phyloP scores from a whole-genome alignment of 1,140 invertebrate species.

The Radopholus similis region DNA sequence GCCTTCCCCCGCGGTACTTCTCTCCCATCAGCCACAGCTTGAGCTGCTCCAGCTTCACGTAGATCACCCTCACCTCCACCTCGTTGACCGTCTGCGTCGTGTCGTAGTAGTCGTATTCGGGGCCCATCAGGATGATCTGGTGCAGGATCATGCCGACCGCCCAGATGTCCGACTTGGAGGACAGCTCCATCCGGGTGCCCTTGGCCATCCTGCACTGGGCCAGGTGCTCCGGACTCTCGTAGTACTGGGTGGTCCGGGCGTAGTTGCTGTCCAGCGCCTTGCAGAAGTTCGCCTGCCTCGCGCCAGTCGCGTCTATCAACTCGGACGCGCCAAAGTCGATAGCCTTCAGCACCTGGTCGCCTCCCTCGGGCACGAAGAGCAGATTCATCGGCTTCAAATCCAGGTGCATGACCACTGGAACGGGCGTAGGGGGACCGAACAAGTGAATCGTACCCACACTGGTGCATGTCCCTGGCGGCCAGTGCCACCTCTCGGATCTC shows the following conservation, averaged over 20 bases:
- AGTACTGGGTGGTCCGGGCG: constrained; percentile 1
- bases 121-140: not conserved
- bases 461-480: not conserved
- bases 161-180: constrained; percentile 12
- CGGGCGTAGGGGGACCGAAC: not conserved
- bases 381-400: constrained; percentile 15
- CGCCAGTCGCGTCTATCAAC: not conserved
- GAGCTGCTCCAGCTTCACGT: not conserved
- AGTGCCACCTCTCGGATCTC: not conserved
- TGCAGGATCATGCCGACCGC: not conserved
- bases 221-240: not conserved
- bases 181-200: not conserved
- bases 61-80: not conserved
- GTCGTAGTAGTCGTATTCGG: not conserved
- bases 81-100: not conserved
- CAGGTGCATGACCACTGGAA: constrained; percentile 9
- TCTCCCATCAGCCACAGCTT: not conserved
- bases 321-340: constrained; percentile 8
- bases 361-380: not conserved
- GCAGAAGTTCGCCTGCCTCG: not conserved
- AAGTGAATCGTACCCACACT: not conserved
- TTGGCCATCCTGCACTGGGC: not conserved
- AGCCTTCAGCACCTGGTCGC: not conserved
- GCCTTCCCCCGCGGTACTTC: not conserved
- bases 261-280: not conserved